A percentile compares a stretch with the other conserved stretches of the same genome.
phyloP scores from a whole-genome alignment of 30 jellyfish, hydroid and myxozoan species.

The Phacellophora camtschatica region DNA sequence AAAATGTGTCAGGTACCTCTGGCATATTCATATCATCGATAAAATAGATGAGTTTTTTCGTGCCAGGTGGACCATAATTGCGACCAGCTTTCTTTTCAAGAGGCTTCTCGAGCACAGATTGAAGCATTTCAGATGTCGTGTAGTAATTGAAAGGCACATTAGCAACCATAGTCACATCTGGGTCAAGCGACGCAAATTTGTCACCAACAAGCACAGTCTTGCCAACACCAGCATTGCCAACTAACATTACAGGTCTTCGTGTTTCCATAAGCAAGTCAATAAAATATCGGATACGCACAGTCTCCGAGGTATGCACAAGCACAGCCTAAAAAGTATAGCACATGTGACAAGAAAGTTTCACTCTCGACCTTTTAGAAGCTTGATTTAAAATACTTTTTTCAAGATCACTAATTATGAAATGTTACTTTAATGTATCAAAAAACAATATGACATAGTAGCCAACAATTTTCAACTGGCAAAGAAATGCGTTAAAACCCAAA shows the following conservation, averaged over 20 bases:
- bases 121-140: conserved; percentile 98
- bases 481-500: too few species aligned
- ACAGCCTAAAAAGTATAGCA: conserved; percentile 77
- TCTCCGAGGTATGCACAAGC: conserved; percentile 96
- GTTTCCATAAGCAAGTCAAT: conserved; percentile 89
- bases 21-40: conserved; percentile 99
- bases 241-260: conserved; percentile 92
- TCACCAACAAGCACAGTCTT: conserved; percentile 97
- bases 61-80: conserved; percentile 99
- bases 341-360: too few species aligned
- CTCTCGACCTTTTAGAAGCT: too few species aligned
- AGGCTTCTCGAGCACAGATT: conserved; percentile 93
- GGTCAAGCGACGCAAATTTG: conserved; percentile 92
- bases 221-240: conserved; percentile 99
- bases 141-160: conserved; percentile 96
- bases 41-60: conserved; percentile 84
- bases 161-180: conserved; percentile 92
- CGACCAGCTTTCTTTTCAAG: conserved; percentile 98
- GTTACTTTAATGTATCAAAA: too few species aligned
- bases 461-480: too few species aligned
- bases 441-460: too few species aligned
- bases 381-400: too few species aligned
- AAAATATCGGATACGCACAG: conserved; percentile 92
- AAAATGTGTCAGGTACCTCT: too few species aligned
- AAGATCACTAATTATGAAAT: too few species aligned